A percentile compares a stretch with the other conserved stretches of the same genome.
These are phyloP conservation scores for Ceratothoa steindachneri DNA, from an alignment of 2,888 invertebrate genomes.

Conservation along the genomic window DNA sequence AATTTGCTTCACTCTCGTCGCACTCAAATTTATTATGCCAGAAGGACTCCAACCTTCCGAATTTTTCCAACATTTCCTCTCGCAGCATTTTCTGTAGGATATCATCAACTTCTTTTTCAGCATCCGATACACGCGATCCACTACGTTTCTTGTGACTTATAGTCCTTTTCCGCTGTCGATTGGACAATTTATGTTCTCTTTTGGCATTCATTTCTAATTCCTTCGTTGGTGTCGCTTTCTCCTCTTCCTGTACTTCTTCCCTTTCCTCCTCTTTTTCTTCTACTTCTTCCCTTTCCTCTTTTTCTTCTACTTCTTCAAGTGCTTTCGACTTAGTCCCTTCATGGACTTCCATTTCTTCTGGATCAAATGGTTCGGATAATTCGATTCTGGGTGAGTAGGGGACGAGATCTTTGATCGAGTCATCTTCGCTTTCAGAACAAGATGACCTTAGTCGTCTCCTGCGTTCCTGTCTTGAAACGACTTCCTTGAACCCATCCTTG, in stretches of 20 bases:
- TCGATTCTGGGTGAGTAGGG: slow-evolving; percentile 40
- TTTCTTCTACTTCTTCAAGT: background rate
- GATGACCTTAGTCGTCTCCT: slow-evolving; percentile 33
- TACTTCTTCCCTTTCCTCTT: background rate
- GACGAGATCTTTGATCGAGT: slow-evolving; percentile 35
- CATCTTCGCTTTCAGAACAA: slow-evolving; percentile 37
- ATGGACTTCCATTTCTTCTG: background rate
- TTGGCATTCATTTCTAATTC: background rate
- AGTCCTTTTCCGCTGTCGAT: background rate
- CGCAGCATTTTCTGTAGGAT: slow-evolving; percentile 19
- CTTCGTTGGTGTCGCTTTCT: background rate
- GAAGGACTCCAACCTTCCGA: background rate
- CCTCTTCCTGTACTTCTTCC: slow-evolving; percentile 12
- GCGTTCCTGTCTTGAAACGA: slow-evolving; percentile 38
- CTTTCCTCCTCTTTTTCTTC: slow-evolving; percentile 6
- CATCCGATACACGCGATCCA: slow-evolving; percentile 24
- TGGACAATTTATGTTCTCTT: too few species aligned
- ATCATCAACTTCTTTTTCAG: slow-evolving; percentile 40
- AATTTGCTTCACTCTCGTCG: background rate
- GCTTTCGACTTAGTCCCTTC: too few species aligned
- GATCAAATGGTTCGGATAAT: slow-evolving; percentile 15
- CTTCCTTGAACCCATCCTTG: slow-evolving; percentile 41
- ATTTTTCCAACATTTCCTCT: background rate
- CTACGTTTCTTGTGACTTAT: slow-evolving; percentile 18
- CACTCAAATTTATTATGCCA: background rate